These are phyloP conservation scores for Mythimna loreyi DNA, from an alignment of 2,888 invertebrate species.

Conservation along the genomic window DNA sequence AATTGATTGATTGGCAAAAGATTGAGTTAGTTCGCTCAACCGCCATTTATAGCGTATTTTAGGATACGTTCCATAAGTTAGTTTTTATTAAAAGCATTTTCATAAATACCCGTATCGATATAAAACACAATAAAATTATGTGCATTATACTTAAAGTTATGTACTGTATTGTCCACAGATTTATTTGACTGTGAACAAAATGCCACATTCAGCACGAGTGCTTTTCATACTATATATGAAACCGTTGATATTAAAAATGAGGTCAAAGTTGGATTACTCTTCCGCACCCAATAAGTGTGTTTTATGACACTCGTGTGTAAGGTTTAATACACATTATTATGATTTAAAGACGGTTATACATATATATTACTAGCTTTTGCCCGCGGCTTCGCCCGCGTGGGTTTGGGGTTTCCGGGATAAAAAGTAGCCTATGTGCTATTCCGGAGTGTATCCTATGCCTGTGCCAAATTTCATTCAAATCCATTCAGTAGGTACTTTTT, in stretches of 20 bases:
- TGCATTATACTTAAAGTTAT: conserved; percentile 32
- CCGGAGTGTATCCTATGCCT: too few species aligned
- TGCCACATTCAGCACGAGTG: conserved; percentile 31
- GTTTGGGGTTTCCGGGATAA: too few species aligned
- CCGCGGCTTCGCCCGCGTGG: too few species aligned
- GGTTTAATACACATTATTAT: conserved; percentile 28
- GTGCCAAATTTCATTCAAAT: too few species aligned
- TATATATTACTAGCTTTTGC: too few species aligned
- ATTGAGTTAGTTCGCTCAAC: background rate
- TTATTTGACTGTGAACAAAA: conserved; percentile 46
- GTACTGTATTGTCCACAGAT: conserved; percentile 39
- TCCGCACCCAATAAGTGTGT: conserved; percentile 42
- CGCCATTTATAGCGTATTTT: conserved; percentile 6
- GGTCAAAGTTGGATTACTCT: conserved; percentile 52
- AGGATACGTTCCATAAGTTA: background rate
- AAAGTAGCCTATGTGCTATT: too few species aligned
- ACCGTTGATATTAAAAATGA: conserved; percentile 46
- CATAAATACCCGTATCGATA: conserved; percentile 1
- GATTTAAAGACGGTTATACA: conserved; percentile 23
- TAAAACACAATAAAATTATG: conserved; percentile 26
- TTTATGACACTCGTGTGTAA: conserved; percentile 39
- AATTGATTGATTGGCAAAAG: too few species aligned
- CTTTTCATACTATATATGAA: conserved; percentile 36
- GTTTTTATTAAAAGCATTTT: background rate
- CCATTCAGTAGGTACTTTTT: too few species aligned